Evolutionary conservation across 2,888 invertebrate genomes (phyloP).

Genomic region (Noctua janthe): DNA sequence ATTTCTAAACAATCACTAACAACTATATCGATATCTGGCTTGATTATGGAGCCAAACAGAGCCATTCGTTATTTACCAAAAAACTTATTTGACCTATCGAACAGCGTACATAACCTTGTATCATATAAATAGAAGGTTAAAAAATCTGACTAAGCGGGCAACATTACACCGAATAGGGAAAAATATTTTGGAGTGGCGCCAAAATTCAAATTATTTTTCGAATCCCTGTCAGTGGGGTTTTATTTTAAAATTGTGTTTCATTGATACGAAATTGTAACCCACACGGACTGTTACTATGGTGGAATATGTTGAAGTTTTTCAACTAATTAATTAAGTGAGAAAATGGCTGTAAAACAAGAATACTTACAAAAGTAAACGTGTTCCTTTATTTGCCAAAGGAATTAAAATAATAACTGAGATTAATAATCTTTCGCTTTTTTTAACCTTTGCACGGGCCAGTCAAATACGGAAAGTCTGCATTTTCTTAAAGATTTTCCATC

Average conservation of each 20-base stretch:
- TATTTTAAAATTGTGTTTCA: constrained; percentile 57
- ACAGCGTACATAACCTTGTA: constrained; percentile 48
- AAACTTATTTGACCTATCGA: constrained; percentile 39
- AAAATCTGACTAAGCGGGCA: constrained; percentile 47
- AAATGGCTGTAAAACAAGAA: background rate
- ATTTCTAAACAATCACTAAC: background rate
- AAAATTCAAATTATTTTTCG: constrained; percentile 45
- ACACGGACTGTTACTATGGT: constrained; percentile 26
- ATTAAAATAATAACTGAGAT: constrained; percentile 1
- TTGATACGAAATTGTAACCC: constrained; percentile 16
- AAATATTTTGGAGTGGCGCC: constrained; percentile 54
- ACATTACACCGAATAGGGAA: constrained; percentile 55
- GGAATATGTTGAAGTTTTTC: constrained; percentile 2
- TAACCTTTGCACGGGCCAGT: too few relatives aligned
- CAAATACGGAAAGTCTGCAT: too few relatives aligned
- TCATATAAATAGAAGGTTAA: constrained; percentile 50
- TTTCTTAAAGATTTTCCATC: too few relatives aligned
- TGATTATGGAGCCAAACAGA: constrained; percentile 8
- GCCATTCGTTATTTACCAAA: constrained; percentile 2
- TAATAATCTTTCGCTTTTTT: background rate
- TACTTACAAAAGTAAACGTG: background rate
- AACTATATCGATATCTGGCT: background rate
- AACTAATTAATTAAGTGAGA: background rate
- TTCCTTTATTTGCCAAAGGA: background rate
- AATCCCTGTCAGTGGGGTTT: constrained; percentile 22